Base-by-base conservation (phyloP, 2,888 invertebrate genomes). In the Agrochola litura region DNA sequence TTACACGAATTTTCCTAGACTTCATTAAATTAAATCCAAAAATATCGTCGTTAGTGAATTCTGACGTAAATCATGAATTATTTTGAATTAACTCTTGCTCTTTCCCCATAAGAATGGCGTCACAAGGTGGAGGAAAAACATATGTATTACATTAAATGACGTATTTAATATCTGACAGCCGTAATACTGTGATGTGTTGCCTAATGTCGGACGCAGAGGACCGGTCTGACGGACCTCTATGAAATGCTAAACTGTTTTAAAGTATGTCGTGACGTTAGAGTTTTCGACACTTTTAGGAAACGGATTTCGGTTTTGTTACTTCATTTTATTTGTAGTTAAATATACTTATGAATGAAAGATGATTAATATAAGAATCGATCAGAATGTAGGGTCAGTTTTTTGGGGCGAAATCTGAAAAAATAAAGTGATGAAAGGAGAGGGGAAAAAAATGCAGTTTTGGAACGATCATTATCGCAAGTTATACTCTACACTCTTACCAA, bases 61-160 rank as follows among this genome's bases (percentile, higher is more conserved):
- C 56, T 67, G 67, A 67, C 67, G 56, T 54, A 56, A 56, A 67
- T 66, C 19, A 46, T 58, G 43, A 52, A 43, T 49, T 5, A 30
- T 41, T 49, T 58, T 14, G 6, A 37, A 37, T 19, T 1, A 60
- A n/a, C 6, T n/a, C 4, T 19, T 60, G 19, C 1, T 76, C n/a
- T 56, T 82, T 43, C 41, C n/a, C 49, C 8, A 2, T 56, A 25
- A 37, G 6, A 56, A 25, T 16, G 2, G 10, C 83, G 79, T 82
- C 83, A 79, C 16, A 6, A 12, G 16, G 14, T 67, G 6, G 25
- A 82, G 82, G 83, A 58, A 79, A 79, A 52, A 56, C 30, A 14
- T 30, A 63, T 10, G 22, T 56, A 77, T 43, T 43, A 25, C 19
- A 68, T 52, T 58, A 12, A 19, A 77, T 80, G 79, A 83, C 79